A percentile compares a stretch with the other conserved stretches of the same genome.
Evolutionary conservation across 2,797 vertebrate species (phyloP).

Genomic region (Clamator glandarius): DNA sequence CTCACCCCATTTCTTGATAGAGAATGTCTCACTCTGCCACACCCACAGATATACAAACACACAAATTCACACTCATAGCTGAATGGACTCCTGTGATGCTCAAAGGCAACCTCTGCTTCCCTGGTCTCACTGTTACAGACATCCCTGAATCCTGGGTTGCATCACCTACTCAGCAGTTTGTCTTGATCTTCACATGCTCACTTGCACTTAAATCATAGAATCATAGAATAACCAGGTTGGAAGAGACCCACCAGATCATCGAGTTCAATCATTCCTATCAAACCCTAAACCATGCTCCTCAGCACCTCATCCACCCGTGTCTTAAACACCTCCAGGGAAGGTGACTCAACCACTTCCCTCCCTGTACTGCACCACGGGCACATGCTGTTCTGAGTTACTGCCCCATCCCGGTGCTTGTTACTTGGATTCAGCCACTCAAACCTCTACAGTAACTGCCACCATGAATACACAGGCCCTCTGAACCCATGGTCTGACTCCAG

Average conservation of each 20-base stretch:
- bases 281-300: too few relatives aligned
- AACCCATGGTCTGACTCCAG: not conserved
- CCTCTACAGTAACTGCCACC: not conserved
- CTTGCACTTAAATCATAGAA: fast-evolving
- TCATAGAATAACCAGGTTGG: too few relatives aligned
- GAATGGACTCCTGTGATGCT: not conserved
- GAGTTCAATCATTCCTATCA: too few relatives aligned
- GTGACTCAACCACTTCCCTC: too few relatives aligned
- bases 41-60: not conserved
- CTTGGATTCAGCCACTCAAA: not conserved
- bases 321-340: too few relatives aligned
- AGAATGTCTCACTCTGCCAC: not conserved
- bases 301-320: too few relatives aligned
- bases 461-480: too few relatives aligned
- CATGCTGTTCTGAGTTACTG: fast-evolving
- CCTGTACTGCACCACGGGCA: fast-evolving
- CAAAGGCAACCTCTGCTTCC: fast-evolving
- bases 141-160: fast-evolving
- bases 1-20: not conserved
- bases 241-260: too few relatives aligned
- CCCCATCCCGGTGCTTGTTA: not conserved
- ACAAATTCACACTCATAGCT: fast-evolving
- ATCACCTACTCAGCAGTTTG: not conserved
- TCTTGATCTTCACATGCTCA: not conserved
- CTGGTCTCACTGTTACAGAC: not conserved